Evolutionary conservation across 2,888 invertebrate genomes (phyloP), one percentile per base, ranked within the genome.

Genomic region (Rhagonycha fulva): DNA sequence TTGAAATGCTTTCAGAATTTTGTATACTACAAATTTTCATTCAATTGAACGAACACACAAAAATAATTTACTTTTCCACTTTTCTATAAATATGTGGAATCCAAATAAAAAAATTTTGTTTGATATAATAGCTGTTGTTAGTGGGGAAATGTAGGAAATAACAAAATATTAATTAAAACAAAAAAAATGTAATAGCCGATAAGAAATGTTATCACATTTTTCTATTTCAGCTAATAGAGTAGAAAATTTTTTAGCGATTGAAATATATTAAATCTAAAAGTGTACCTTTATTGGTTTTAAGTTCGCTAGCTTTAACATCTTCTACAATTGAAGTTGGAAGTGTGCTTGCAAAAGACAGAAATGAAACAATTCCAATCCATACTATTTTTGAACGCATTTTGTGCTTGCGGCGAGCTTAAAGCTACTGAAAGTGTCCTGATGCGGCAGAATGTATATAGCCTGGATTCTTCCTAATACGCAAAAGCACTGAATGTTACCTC

Each of bases 321-420:
- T 88, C 87, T 4, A 88, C 84, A 74, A 88, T 79, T n/a, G 87
- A 87, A 3, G 87, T 82, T 4, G 88, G 88, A 66, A 88, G 81
- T 24, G 86, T 85, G 26, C 80, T 68, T 14, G 80, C 80, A 12
- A 83, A 70, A 32, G 80, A 82, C 68, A 82, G 61, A 74, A 62
- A 76, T 72, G 69, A 77, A 76, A 72, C 60, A 30, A 71, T 26
- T 14, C 74, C 69, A 47, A 74, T 63, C 70, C 71, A 74, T 63
- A 30, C 62, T 11, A 77, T 62, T 60, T 69, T 69, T 28, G 72
- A 74, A 14, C 62, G 72, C 77, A 77, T 77, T 71, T 74, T 77
- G 74, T 28, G 69, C 71, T 62, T 62, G 68, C 10, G 62, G 47
- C 28, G 72, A 71, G 80, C 82, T 82, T 83, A 82, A 82, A 83